These are phyloP conservation scores for Centroberyx gerrardi DNA, from an alignment of 2,797 vertebrate species.

Conservation along the genomic window DNA sequence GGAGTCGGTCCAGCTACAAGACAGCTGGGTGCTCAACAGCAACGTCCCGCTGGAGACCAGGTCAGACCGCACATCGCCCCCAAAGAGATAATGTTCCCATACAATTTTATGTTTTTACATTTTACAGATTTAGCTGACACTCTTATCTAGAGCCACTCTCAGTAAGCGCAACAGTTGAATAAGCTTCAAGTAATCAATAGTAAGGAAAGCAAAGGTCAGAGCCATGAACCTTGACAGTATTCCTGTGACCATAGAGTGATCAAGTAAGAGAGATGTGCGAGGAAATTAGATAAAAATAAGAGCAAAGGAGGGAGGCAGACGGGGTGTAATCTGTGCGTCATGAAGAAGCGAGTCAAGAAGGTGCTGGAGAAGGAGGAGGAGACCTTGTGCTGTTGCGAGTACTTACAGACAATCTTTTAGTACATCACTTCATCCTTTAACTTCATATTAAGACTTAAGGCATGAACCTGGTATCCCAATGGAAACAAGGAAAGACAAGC, in stretches of 20 bases:
- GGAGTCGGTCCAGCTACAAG: slow-evolving; percentile 96
- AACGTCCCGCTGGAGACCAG: slow-evolving; percentile 97
- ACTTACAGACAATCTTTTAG: slow-evolving; percentile 46
- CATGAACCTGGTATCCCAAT: not conserved
- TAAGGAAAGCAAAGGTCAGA: slow-evolving; percentile 56
- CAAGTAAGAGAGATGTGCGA: slow-evolving; percentile 11
- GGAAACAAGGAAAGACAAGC: too few relatives aligned
- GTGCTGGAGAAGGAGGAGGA: slow-evolving; percentile 79
- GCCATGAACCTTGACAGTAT: slow-evolving; percentile 44
- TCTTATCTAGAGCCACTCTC: slow-evolving; percentile 32
- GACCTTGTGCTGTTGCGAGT: slow-evolving; percentile 95
- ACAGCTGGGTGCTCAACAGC: slow-evolving; percentile 97
- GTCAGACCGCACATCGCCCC: slow-evolving; percentile 75
- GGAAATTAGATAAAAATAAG: slow-evolving; percentile 13
- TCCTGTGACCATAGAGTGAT: slow-evolving; percentile 42
- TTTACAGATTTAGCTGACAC: slow-evolving; percentile 26
- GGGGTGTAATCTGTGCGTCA: slow-evolving; percentile 43
- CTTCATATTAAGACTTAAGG: too few relatives aligned
- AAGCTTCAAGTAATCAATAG: slow-evolving; percentile 58
- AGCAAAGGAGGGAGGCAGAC: slow-evolving; percentile 6
- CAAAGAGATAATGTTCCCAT: slow-evolving; percentile 12
- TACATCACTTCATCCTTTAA: not conserved
- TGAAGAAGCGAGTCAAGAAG: slow-evolving; percentile 78
- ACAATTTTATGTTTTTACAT: slow-evolving; percentile 12
- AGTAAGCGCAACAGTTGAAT: slow-evolving; percentile 37